These are phyloP conservation scores for Hoplostethus atlanticus DNA, from an alignment of 2,797 vertebrate species.

Conservation along the genomic window DNA sequence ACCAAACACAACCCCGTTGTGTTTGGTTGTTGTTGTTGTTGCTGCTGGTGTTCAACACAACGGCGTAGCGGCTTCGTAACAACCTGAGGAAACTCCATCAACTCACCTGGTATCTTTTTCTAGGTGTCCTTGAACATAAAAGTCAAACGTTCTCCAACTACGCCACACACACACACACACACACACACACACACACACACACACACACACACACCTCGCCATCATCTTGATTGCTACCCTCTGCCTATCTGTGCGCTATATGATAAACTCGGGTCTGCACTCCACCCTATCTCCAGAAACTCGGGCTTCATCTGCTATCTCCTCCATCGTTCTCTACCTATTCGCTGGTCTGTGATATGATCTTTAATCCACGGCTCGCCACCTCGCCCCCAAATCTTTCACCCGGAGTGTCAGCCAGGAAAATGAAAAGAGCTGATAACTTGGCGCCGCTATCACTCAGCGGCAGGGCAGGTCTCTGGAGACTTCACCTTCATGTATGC, in stretches of 20 bases:
- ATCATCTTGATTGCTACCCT: conserved; percentile 48
- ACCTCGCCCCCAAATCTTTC: conserved; percentile 70
- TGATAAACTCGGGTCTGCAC: conserved; percentile 59
- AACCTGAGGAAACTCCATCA: background rate
- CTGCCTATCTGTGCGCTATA: conserved; percentile 30
- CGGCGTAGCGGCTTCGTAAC: background rate
- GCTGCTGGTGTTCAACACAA: background rate
- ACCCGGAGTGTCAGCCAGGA: conserved; percentile 54
- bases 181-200: conserved; percentile 3
- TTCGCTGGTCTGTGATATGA: conserved; percentile 74
- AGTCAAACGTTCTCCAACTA: conserved; percentile 38
- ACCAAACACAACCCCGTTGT: too few species aligned
- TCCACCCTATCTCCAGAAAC: conserved; percentile 52
- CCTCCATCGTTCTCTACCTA: conserved; percentile 54
- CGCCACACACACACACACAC: background rate
- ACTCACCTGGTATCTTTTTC: background rate
- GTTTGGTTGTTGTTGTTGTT: background rate
- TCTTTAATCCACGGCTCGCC: conserved; percentile 79
- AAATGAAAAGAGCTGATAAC: conserved; percentile 69
- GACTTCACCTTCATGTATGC: conserved; percentile 20
- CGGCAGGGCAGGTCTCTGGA: conserved; percentile 27
- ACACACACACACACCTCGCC: conserved; percentile 13
- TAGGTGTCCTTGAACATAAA: conserved; percentile 45
- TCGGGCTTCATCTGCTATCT: conserved; percentile 62
- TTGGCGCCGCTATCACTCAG: conserved; percentile 60